Conservation (phyloP, 2,888 invertebrate genomes). For the Heterodera filipjevi region DNA sequence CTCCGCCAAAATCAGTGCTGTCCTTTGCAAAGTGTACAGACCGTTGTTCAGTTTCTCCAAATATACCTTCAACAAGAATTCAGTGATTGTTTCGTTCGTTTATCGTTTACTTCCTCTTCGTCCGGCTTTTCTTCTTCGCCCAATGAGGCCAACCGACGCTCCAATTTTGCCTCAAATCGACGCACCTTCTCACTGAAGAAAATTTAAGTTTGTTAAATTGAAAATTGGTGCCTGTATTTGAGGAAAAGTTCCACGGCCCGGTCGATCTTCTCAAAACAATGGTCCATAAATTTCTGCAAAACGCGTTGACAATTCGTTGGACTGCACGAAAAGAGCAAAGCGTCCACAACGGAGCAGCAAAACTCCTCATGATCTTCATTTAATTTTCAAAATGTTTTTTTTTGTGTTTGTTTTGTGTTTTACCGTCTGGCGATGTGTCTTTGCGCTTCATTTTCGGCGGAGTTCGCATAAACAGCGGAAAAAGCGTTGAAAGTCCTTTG, state of each 20-base stretch:
- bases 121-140: slow-evolving; percentile 68
- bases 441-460: slow-evolving; percentile 82
- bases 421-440: slow-evolving; percentile 58
- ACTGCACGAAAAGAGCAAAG: slow-evolving; percentile 87
- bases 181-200: slow-evolving; percentile 50
- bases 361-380: slow-evolving; percentile 75
- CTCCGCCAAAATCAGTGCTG: slow-evolving; percentile 78
- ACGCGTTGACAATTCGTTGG: slow-evolving; percentile 87
- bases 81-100: background rate
- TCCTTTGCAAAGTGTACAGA: slow-evolving; percentile 90
- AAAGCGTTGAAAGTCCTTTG: slow-evolving; percentile 83
- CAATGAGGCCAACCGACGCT: slow-evolving; percentile 37
- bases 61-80: slow-evolving; percentile 79
- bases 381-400: background rate
- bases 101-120: slow-evolving; percentile 12
- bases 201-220: background rate
- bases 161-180: slow-evolving; percentile 45
- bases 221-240: slow-evolving; percentile 72
- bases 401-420: no score
- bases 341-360: slow-evolving; percentile 78
- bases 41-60: slow-evolving; percentile 87
- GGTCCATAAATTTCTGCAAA: slow-evolving; percentile 92
- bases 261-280: slow-evolving; percentile 97
- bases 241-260: slow-evolving; percentile 92
- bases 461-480: slow-evolving; percentile 98